A percentile compares a stretch with the other conserved stretches of the same genome.
These are phyloP conservation scores for Leptinotarsa defecta DNA, from an alignment of 1,140 invertebrate species.

Conservation along the genomic window DNA sequence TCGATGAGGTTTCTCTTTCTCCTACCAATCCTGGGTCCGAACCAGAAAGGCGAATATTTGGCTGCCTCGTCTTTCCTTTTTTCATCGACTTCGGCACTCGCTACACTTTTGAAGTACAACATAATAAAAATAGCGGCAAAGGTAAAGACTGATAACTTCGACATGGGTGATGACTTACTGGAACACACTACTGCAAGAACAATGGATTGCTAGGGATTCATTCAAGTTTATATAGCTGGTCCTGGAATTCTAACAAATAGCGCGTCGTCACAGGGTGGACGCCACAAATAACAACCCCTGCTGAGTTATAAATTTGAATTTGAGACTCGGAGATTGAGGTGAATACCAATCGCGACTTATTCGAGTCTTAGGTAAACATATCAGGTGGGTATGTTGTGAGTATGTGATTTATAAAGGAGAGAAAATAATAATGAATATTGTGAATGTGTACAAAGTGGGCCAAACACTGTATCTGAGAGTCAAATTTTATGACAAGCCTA, in stretches of 20 bases:
- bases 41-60: conserved; percentile 32
- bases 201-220: background rate
- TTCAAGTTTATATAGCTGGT: conserved; percentile 16
- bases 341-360: no score
- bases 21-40: conserved; percentile 37
- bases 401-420: background rate
- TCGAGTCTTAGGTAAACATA: no score
- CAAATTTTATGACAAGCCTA: no score
- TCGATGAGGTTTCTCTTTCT: conserved; percentile 33
- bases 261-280: conserved; percentile 5
- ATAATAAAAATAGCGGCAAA: conserved; percentile 1
- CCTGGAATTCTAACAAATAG: conserved; percentile 18
- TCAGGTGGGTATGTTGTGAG: background rate
- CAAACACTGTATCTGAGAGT: no score
- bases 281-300: conserved; percentile 7
- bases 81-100: background rate
- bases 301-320: conserved; percentile 8
- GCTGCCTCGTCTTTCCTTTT: conserved; percentile 7
- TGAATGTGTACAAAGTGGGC: no score
- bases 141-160: conserved; percentile 10
- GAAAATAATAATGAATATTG: background rate
- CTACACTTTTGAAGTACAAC: conserved; percentile 4
- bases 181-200: background rate
- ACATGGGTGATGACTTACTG: background rate
- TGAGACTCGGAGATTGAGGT: background rate